phyloP scores from a whole-genome alignment of 2,888 invertebrate genomes.

The Perizoma affinitatum region DNA sequence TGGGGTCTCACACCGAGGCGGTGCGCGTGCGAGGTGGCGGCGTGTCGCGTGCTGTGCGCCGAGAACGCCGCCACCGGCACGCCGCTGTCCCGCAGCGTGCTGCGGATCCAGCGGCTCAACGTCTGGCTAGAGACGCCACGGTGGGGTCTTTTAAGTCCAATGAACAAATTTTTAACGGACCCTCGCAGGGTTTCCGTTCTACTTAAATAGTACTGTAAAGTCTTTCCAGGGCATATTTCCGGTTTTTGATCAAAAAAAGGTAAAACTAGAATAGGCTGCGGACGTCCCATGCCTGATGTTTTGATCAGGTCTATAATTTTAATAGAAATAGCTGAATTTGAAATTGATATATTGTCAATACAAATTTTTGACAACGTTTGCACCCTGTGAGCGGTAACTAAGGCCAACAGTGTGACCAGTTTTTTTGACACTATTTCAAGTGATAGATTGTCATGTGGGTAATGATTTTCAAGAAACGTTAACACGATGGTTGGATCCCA shows the following conservation, averaged over 20 bases:
- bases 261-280: slow-evolving; percentile 8
- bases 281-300: slow-evolving; percentile 5
- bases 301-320: slow-evolving; percentile 14
- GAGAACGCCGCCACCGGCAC: no score
- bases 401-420: slow-evolving; percentile 1
- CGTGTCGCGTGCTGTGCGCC: slow-evolving; percentile 16
- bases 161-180: neutral
- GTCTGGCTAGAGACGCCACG: neutral
- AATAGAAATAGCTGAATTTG: neutral
- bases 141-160: slow-evolving; percentile 6
- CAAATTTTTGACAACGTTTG: slow-evolving; percentile 6
- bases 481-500: slow-evolving; percentile 8
- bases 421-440: slow-evolving; percentile 11
- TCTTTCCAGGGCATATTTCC: slow-evolving; percentile 12
- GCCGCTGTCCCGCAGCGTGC: slow-evolving; percentile 6
- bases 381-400: slow-evolving; percentile 5
- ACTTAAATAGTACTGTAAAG: slow-evolving; percentile 1
- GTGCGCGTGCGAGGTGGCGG: slow-evolving; percentile 6
- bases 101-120: slow-evolving; percentile 17
- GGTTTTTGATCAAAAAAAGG: slow-evolving; percentile 15
- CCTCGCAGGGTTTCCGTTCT: neutral
- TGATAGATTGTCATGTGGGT: slow-evolving; percentile 8
- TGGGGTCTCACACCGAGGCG: neutral
- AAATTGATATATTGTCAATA: neutral
- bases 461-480: neutral